These are phyloP conservation scores for Nemotelus nigrinus DNA, from an alignment of 2,888 invertebrate species.

Conservation along the genomic window DNA sequence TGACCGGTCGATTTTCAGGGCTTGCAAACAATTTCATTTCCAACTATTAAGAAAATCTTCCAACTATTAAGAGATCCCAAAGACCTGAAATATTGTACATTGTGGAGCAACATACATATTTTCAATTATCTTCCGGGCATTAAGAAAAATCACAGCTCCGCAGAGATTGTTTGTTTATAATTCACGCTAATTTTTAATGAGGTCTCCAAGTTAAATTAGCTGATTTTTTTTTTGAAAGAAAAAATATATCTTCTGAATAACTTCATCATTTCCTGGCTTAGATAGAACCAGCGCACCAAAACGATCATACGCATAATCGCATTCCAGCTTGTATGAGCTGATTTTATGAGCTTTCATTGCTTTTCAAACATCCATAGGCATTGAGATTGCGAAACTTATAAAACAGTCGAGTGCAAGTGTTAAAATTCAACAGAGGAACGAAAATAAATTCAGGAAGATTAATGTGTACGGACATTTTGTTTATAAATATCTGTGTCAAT, in stretches of 20 bases:
- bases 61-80: too few species aligned
- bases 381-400: constrained; percentile 20
- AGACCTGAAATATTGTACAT: too few species aligned
- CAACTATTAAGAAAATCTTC: too few species aligned
- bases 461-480: constrained; percentile 9
- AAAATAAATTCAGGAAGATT: constrained; percentile 24
- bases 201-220: too few species aligned
- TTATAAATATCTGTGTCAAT: constrained; percentile 7
- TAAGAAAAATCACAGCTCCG: not conserved
- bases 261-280: constrained; percentile 14
- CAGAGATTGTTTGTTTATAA: constrained; percentile 15
- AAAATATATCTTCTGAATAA: not conserved
- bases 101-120: too few species aligned
- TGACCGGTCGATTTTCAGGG: too few species aligned
- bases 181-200: constrained; percentile 12
- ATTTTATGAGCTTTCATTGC: constrained; percentile 32
- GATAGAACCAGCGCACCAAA: not conserved
- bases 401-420: constrained; percentile 22
- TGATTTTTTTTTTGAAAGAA: not conserved
- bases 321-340: not conserved
- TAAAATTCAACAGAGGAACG: not conserved
- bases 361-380: constrained; percentile 27
- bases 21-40: too few species aligned
- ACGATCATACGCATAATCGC: not conserved
- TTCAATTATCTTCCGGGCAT: not conserved